Evolutionary conservation across 2,797 vertebrate species (phyloP).

Genomic region (Limnodromus scolopaceus): DNA sequence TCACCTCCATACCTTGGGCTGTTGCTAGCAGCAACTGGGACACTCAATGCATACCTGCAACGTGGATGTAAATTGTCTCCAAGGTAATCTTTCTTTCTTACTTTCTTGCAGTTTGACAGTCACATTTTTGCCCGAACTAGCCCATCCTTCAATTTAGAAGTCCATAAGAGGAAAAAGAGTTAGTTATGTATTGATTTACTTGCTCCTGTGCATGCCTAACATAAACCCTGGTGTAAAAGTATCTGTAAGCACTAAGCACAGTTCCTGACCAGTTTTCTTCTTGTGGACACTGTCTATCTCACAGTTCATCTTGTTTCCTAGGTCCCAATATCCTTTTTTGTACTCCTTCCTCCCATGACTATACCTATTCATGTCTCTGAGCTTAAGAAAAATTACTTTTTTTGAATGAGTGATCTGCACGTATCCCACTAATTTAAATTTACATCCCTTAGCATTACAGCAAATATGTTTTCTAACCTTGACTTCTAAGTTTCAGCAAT

Average conservation of each 20-base stretch:
- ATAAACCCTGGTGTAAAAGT: neutral
- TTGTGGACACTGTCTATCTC: neutral
- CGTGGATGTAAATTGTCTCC: constrained; percentile 77
- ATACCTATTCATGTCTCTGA: neutral
- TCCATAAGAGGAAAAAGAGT: neutral
- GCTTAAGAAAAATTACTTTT: neutral
- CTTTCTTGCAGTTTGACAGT: neutral
- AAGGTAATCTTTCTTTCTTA: constrained; percentile 71
- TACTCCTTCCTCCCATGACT: neutral
- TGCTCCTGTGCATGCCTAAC: neutral
- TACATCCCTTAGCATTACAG: neutral
- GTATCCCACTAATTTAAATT: neutral
- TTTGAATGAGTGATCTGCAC: neutral
- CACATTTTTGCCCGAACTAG: neutral
- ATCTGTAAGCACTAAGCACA: neutral
- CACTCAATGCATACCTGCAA: constrained; percentile 74
- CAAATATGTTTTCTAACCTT: neutral
- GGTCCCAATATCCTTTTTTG: neutral
- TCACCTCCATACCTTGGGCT: constrained; percentile 83
- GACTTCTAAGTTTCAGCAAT: neutral
- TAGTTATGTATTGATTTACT: neutral
- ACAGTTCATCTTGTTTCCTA: neutral
- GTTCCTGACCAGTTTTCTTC: neutral
- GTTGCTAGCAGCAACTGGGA: constrained; percentile 82
- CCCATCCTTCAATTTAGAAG: neutral